Conservation (phyloP, 2,888 invertebrate genomes). For the Leptopilina drosophilae region DNA sequence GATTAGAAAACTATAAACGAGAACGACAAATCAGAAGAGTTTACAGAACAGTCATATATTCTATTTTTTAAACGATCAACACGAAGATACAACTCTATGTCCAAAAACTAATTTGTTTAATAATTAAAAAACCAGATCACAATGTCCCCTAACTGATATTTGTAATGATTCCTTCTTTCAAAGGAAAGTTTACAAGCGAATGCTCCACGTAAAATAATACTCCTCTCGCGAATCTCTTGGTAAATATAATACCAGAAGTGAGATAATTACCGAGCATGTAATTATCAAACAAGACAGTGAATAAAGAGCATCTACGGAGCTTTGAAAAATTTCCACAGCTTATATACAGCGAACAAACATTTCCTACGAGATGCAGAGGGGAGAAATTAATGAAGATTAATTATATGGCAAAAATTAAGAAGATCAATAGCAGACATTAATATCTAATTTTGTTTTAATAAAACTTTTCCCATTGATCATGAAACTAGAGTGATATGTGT, state of each 20-base stretch:
- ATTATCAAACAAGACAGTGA: background rate
- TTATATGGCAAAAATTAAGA: background rate
- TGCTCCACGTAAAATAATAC: slow-evolving; percentile 3
- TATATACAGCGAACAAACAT: background rate
- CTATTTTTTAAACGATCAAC: slow-evolving; percentile 34
- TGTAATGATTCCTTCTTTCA: background rate
- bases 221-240: background rate
- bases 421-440: background rate
- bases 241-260: slow-evolving; percentile 9
- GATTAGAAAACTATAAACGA: slow-evolving; percentile 41
- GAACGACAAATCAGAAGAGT: slow-evolving; percentile 42
- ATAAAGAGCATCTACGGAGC: background rate
- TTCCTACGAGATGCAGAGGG: background rate
- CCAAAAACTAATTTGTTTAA: no score
- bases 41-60: slow-evolving; percentile 19
- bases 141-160: no score
- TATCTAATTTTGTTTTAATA: background rate
- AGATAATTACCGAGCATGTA: background rate
- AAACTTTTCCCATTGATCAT: background rate
- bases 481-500: background rate
- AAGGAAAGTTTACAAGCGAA: background rate
- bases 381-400: slow-evolving; percentile 4
- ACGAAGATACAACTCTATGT: slow-evolving; percentile 7
- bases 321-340: slow-evolving; percentile 2
- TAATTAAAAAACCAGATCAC: no score